Conservation (phyloP, 1,140 invertebrate species). For the Cephus cinctus region DNA sequence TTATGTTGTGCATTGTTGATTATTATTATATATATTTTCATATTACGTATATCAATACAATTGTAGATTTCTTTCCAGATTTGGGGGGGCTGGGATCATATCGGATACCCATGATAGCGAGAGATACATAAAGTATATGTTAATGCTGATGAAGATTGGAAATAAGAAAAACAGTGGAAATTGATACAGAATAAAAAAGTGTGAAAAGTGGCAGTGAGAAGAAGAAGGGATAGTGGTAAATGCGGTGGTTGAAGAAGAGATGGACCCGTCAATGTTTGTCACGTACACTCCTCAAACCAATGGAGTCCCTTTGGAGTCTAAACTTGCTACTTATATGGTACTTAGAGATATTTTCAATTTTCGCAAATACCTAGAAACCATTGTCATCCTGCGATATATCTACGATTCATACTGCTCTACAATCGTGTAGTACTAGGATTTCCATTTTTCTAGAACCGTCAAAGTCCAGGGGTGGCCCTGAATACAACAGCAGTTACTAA, state of each 20-base stretch:
- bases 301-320: constrained; percentile 80
- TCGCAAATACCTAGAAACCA: too few species aligned
- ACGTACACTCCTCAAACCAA: constrained; percentile 59
- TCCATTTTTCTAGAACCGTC: constrained; percentile 54
- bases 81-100: background rate
- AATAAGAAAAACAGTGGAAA: background rate
- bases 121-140: background rate
- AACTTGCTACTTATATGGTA: constrained; percentile 83
- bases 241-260: constrained; percentile 47
- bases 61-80: too few species aligned
- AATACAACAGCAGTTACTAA: constrained; percentile 56
- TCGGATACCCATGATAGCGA: background rate
- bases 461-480: constrained; percentile 55
- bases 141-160: background rate
- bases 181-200: background rate
- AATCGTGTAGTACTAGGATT: background rate
- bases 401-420: background rate
- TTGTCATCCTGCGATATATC: too few species aligned
- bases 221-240: constrained; percentile 32
- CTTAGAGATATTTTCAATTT: too few species aligned
- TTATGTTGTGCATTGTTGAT: too few species aligned
- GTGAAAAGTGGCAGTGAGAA: background rate
- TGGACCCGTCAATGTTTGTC: constrained; percentile 55
- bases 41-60: too few species aligned
- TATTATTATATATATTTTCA: too few species aligned